Evolutionary conservation across 2,113 vertebrate genomes (phyloP), one percentile per base, ranked within the genome.

Genomic region (Willisornis vidua): DNA sequence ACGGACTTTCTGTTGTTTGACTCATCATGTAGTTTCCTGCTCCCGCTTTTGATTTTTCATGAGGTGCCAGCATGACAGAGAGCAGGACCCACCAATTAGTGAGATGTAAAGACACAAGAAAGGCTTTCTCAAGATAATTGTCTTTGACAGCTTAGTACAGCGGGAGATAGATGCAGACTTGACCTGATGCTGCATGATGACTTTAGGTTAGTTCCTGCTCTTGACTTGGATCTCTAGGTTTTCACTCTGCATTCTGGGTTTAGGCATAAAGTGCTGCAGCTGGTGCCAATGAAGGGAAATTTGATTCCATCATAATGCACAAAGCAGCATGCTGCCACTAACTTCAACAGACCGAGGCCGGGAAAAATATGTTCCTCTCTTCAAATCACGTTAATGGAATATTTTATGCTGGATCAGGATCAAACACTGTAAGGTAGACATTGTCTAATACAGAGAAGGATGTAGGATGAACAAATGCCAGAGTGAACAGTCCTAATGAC

Each of bases 401-500:
- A 92, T 86, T 92, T 92, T 93, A 28, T 93, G 65, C 94, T 94
- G 93, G 94, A 93, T 59, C 51, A 6, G 65, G 90, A 97, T 97
- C 93, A 96, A 77, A 96, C 73, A 52, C 7, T 68, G 35, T 74
- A 90, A 95, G 90, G 92, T 89, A 96, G 95, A 94, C 93, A n/a
- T 81, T 89, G 85, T 89, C 94, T 97, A 89, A 95, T 57, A 41
- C 28, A n/a, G 63, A 89, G 76, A 92, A 95, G 83, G 94, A 96
- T 84, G 85, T 86, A 90, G 82, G 82, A 93, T 85, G 83, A 92
- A 85, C 57, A 91, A 67, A 89, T 61, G 93, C 93, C 95, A 94
- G 87, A 63, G 70, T 0, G 37, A 97, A 62, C 59, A 85, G 87
- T 35, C 88, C 85, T 94, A 91, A 94, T 86, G 95, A 96, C 93